These are phyloP conservation scores for Cephus sareptanus DNA, from an alignment of 2,888 invertebrate species.

Conservation along the genomic window DNA sequence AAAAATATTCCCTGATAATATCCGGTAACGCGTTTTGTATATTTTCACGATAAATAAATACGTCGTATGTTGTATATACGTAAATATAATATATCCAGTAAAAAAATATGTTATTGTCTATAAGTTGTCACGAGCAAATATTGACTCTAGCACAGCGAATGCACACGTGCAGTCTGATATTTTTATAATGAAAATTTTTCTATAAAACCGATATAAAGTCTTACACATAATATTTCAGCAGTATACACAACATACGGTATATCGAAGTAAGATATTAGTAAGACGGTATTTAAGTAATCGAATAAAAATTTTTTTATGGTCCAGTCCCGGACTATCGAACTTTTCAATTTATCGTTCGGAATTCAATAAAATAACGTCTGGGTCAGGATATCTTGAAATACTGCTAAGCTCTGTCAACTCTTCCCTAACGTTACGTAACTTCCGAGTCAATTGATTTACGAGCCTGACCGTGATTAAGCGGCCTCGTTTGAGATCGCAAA, in stretches of 20 bases:
- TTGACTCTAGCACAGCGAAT: not conserved
- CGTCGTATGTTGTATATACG: too few relatives aligned
- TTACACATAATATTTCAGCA: not conserved
- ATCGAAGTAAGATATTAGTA: not conserved
- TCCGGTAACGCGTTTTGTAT: too few relatives aligned
- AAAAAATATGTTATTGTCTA: not conserved
- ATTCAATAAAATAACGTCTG: not conserved
- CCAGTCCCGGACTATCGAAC: not conserved
- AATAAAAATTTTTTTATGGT: not conserved
- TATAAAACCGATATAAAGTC: not conserved
- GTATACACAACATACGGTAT: not conserved
- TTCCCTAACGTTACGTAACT: not conserved
- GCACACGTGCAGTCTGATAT: not conserved
- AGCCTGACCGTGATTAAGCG: conserved; percentile 22
- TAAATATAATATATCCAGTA: not conserved
- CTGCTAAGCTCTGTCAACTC: not conserved
- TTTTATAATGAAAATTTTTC: not conserved
- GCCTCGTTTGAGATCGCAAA: conserved; percentile 5
- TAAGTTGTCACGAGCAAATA: not conserved
- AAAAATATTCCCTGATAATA: not conserved
- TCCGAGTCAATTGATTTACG: conserved; percentile 25
- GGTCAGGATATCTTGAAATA: not conserved
- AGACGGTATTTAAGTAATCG: not conserved
- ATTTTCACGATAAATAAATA: not conserved
- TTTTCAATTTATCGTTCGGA: not conserved